Base-by-base conservation (phyloP, 2,888 invertebrate genomes). In the Gortyna flavago region DNA sequence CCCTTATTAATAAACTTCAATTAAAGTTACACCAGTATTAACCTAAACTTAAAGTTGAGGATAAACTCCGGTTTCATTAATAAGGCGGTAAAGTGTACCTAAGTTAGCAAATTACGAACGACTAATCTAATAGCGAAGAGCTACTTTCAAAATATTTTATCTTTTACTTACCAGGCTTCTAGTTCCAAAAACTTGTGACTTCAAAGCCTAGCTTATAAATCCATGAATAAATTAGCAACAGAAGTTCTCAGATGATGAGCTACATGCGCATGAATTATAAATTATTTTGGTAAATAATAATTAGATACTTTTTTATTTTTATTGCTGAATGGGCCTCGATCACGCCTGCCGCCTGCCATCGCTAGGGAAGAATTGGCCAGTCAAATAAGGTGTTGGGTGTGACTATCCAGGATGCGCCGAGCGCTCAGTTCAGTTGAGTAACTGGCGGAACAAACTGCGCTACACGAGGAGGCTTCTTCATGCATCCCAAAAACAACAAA, bases 201-300 rank as follows among this genome's bases (percentile, higher is more conserved):
- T 61, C 38, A 57, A 54, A 61, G 69, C n/a, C 61, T 79, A 67
- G 71, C 66, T 80, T 72, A 67, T 54, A 61, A 70, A 79, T 79
- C 38, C 11, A 79, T 81, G 54, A 79, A 84, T 84, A 84, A 84
- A 79, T 80, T 35, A 84, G 67, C 21, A 67, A 38, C n/a, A 16
- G 25, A 62, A 62, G 66, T 84, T 84, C 29, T 35, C 25, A 84
- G 44, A 67, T 32, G 32, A 61, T 66, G 54, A 79, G 67, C 38
- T 79, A 48, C 61, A 66, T 67, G 66, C n/a, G 8, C n/a, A 79
- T 71, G 44, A 71, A 68, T 62, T 32, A 66, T 62, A 66, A 48
- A 66, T 84, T 54, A 79, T 61, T 66, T 70, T 65, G 4, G 35
- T 66, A 35, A 41, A 62, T 78, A 32, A n/a, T n/a, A n/a, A n/a